Conservation (phyloP, 1,140 invertebrate species). For the Globodera ellingtonae region DNA sequence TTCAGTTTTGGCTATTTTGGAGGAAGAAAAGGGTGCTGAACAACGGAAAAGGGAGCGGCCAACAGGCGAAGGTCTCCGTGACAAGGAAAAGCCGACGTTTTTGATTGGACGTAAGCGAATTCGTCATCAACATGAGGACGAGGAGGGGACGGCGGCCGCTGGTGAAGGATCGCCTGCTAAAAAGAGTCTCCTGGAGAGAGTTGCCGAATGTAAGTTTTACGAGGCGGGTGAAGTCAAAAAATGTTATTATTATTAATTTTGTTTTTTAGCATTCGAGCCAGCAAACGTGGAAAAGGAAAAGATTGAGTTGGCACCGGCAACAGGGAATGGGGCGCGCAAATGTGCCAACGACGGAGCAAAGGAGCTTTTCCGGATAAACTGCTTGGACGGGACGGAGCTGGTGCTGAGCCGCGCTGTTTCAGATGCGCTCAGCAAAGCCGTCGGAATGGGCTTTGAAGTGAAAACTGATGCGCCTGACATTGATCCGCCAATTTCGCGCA, state of each 20-base stretch:
- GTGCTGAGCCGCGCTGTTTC: not conserved
- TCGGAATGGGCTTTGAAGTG: not conserved
- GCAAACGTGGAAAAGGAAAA: not conserved
- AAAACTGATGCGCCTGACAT: conserved; percentile 1
- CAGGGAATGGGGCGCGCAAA: too few relatives aligned
- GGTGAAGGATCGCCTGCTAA: not conserved
- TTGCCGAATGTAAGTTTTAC: not conserved
- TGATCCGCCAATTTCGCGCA: conserved; percentile 19
- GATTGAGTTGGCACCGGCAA: not conserved
- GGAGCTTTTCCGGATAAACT: not conserved
- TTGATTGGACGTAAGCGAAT: not conserved
- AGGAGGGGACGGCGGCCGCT: too few relatives aligned
- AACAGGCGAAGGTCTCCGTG: not conserved
- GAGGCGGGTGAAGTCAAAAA: too few relatives aligned
- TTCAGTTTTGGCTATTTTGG: not conserved
- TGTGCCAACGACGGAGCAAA: not conserved
- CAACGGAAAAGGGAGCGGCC: not conserved
- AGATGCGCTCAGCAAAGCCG: conserved; percentile 5
- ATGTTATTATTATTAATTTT: too few relatives aligned
- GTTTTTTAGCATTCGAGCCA: not conserved
- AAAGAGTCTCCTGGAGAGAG: not conserved
- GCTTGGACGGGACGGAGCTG: conserved; percentile 22
- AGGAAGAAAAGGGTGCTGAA: not conserved
- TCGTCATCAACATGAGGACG: not conserved
- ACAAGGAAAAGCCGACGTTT: not conserved